Percentiles rank a stretch among this genome's conserved stretches.
Evolutionary conservation across 1,140 invertebrate species (phyloP).

Genomic region (Sinonovacula constricta): DNA sequence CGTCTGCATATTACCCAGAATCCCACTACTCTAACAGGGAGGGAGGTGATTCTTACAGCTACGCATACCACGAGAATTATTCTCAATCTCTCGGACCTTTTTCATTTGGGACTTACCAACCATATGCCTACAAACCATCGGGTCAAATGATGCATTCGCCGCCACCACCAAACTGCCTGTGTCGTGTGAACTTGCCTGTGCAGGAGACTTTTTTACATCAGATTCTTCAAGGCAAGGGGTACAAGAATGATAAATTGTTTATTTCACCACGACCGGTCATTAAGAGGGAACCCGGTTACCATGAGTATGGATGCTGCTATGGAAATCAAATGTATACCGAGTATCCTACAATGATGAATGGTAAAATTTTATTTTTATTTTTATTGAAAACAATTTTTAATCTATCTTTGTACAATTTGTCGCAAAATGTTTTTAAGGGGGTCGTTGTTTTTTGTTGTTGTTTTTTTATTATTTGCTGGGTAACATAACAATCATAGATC

Average conservation of each 20-base stretch:
- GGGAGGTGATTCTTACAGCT: neutral
- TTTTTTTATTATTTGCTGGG: no score
- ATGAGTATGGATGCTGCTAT: slow-evolving; percentile 44
- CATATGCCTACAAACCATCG: slow-evolving; percentile 21
- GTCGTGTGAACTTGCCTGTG: slow-evolving; percentile 28
- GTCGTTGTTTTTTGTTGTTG: no score
- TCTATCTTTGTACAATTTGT: no score
- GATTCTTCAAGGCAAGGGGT: slow-evolving; percentile 65
- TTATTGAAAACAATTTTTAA: no score
- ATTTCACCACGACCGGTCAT: slow-evolving; percentile 33
- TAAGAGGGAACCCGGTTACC: slow-evolving; percentile 43
- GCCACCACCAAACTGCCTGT: slow-evolving; percentile 39
- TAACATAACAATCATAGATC: no score
- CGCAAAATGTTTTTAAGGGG: no score
- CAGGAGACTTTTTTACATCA: slow-evolving; percentile 63
- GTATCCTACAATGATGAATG: neutral
- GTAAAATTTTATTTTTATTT: neutral
- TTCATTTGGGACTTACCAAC: slow-evolving; percentile 39
- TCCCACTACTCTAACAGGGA: neutral
- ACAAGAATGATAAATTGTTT: slow-evolving; percentile 58
- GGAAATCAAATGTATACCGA: slow-evolving; percentile 14
- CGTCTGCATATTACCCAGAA: slow-evolving; percentile 34
- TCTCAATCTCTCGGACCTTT: slow-evolving; percentile 25
- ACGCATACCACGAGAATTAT: slow-evolving; percentile 20
- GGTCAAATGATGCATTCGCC: neutral